Base-by-base conservation (phyloP, 2,888 invertebrate species). In the Venusia cambrica region DNA sequence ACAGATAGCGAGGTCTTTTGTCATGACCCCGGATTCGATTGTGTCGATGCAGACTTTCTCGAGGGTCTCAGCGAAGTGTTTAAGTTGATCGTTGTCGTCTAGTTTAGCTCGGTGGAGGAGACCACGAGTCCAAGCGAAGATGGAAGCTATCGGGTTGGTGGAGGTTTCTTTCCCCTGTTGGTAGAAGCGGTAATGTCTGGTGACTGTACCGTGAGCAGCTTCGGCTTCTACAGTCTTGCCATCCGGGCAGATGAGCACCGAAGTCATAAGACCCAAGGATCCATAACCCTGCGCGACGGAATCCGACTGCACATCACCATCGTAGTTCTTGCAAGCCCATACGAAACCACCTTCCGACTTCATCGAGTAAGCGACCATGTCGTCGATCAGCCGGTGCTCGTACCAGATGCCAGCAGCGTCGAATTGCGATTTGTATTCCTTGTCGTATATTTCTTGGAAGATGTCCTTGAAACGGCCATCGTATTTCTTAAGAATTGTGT, bases 271-370 rank as follows among this genome's bases (percentile, higher is more conserved):
- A 51, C 99, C 99, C 38, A 99, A 88, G 1, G 98, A 98, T 5
- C 99, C 96, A 57, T 94, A 96, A 14, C 98, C 98, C 84, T 99
- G 99, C 39, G 99, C 99, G 12, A 99, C 96, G 0, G 97, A 96
- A 78, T 99, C 99, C 0, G 97, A 98, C 77, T 99, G 99, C 0
- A 99, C 99, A 80, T 99, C 99, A 19, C 99, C 99, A 67, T 99
- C 99, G 72, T 99, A 99, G 79, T 99, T 99, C 77, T 99, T 99
- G 80, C 99, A 99, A 4, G 99, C 98, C 99, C 99, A 99, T 0
- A 99, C 98, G 75, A 99, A 99, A 19, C 99, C 99, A 51, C 99
- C 99, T 59, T 97, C 97, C 0, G 97, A 96, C 77, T 99, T 99
- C 95, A 99, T 96, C 14, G 94, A 93, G 66, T 98, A 97, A 1